Base-by-base conservation (phyloP, 1,140 invertebrate genomes). In the Holotrichia oblita region DNA sequence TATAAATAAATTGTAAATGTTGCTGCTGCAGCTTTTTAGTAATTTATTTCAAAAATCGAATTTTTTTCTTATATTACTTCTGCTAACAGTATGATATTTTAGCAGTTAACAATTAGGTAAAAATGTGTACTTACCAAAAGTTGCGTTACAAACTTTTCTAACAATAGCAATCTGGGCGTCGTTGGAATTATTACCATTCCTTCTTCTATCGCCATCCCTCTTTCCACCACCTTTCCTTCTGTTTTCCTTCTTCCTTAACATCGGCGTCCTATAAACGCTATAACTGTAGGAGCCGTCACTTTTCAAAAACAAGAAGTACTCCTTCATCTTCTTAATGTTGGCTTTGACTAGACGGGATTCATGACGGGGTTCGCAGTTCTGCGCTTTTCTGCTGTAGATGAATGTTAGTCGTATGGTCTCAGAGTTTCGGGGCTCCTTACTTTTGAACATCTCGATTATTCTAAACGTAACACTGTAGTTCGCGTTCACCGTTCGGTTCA, bases 301-400 rank as follows among this genome's bases (percentile, higher is more conserved):
- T 48, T 85, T 83, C 64, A 86, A 81, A 81, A 86, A 85, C 69
- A 87, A 78, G 27, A 84, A 79, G 76, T 86, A 87, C 76, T 86
- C 81, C 78, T 83, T 79, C 22, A 81, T 80, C 40, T 82, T 78
- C 9, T 79, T 77, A 34, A 86, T 82, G 72, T 85, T 81, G 22
- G 82, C 83, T 81, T 81, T 85, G 80, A 85, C 85, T 82, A 82
- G 82, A 55, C 76, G 74, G 69, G 77, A 55, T 34, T 75, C 77
- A 79, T 76, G 48, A 41, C 80, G 78, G 59, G 79, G 76, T 77
- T 82, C 81, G 76, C 81, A 82, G 74, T 82, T 80, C 79, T 79
- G 78, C 40, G 78, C 73, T 17, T 77, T 79, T 24, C 69, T 80
- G 64, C 80, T 77, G 74, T 80, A 80, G 40, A 78, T 77, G 78